Evolutionary conservation across 2,888 invertebrate species (phyloP), one percentile per base, ranked within the genome.

Genomic region (Kryphioiulus occultus): DNA sequence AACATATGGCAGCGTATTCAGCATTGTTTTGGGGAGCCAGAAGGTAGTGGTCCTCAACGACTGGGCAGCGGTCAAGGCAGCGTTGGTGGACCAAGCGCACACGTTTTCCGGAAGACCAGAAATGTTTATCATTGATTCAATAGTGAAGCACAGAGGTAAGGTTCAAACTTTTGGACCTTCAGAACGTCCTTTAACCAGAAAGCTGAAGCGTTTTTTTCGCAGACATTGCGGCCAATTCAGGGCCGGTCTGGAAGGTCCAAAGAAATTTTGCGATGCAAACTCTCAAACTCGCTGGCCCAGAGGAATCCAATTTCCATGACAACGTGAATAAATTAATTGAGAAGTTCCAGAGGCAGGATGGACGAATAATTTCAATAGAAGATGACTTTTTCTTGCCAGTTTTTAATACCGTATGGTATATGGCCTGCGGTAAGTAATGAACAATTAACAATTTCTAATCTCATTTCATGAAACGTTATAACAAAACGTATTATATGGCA

Each of bases 1-100:
- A 35, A 85, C 5, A 42, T 15, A 85, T 15, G 85, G 85, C 26
- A 44, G 22, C 3, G 1, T 85, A 19, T 85, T 42, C 44, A 39
- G 35, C 17, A 1, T 85, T 0, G 39, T 2, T 17, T 22, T 85
- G 42, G 85, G 85, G 32, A 44, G 17, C 17, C 26, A 26, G 15
- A 26, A 10, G 9, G 85, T 85, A 1, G 85, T 85, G 9, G 26
- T 85, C 10, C 85, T 85, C 39, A 85, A 85, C 19, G 85, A 85
- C 32, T 85, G 85, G 85, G 30, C 85, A 22, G 39, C 42, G n/a
- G 44, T 85, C 2, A 85, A 85, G 4, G 85, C 39, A 39, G 85
- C 85, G 0, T 10, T 85, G 85, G 22, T 85, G 7, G 44, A 85
- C 39, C 85, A 85, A 9, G 42, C 42, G 0, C 35, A 85, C 15